phyloP scores from a whole-genome alignment of 2,888 invertebrate species.

The Ernsta delagoae region DNA sequence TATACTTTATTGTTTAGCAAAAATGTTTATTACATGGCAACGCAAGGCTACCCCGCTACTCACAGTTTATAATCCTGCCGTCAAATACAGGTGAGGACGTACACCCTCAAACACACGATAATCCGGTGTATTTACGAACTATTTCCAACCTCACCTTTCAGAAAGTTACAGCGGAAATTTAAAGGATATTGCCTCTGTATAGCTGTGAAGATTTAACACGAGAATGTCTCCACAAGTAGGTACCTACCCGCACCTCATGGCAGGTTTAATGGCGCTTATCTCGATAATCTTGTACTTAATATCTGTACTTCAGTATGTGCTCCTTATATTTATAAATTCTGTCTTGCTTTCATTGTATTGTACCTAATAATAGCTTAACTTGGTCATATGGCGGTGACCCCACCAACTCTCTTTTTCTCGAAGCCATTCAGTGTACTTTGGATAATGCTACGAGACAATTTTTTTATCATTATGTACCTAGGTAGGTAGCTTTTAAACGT shows the following conservation, averaged over 20 bases:
- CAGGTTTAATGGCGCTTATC: background rate
- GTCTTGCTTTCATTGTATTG: background rate
- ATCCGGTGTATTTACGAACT: constrained; percentile 3
- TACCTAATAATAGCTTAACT: background rate
- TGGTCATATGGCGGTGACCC: no score
- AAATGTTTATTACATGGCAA: no score
- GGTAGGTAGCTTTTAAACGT: no score
- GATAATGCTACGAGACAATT: no score
- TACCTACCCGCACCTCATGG: background rate
- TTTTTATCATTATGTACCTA: no score
- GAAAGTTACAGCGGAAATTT: background rate
- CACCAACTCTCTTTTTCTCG: no score
- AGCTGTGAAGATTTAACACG: background rate
- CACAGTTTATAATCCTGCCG: background rate
- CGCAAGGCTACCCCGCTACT: no score
- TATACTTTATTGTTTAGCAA: no score
- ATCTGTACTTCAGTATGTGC: background rate
- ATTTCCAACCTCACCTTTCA: background rate
- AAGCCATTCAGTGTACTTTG: no score
- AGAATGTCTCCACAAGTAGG: constrained; percentile 1
- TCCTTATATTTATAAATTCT: background rate
- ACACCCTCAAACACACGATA: background rate
- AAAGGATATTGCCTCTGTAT: constrained; percentile 4
- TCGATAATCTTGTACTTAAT: constrained; percentile 9
- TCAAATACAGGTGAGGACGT: background rate